Base-by-base conservation (phyloP, 2,113 vertebrate genomes). In the Lycaon pictus region DNA sequence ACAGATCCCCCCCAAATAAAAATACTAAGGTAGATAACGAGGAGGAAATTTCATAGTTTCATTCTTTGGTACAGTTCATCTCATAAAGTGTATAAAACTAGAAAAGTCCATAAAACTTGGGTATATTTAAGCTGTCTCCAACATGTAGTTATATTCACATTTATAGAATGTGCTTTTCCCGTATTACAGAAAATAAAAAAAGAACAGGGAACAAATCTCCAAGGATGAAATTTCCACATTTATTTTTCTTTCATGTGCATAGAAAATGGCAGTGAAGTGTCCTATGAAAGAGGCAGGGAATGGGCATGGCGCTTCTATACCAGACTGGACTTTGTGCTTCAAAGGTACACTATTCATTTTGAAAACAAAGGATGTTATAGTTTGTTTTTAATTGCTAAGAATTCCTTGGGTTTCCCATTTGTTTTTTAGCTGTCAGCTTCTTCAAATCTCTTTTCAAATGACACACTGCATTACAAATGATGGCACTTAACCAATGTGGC, bases 401-500 rank as follows among this genome's bases (percentile, higher is more conserved):
- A 96, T 98, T 99, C 89, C 97, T 98, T 92, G 96, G 97, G 96
- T 96, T 98, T 96, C n/a, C 79, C 98, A 96, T 83, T 97, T 97
- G 96, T 90, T 90, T 98, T 97, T 95, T 98, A 94, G 97, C 98
- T 98, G 96, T 98, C 96, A 93, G 90, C 95, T 97, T 98, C 96
- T 98, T 98, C 95, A 95, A 97, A 84, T 98, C 96, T 97, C 94
- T 98, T 99, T 99, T 99, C 98, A 99, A 99, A 99, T 99, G 99
- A 99, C 99, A 99, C 99, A 99, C 98, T 98, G 99, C 99, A 97
- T 99, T 99, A 99, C 99, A 99, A 99, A 99, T 99, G 99, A 99
- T 99, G 99, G 99, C 99, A 99, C 99, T 99, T 99, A 99, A 99
- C 99, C 98, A 98, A 99, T 93, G 98, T 99, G 99, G 99, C 98